A percentile compares a stretch with the other conserved stretches of the same genome.
Conservation (phyloP, 2,113 vertebrate species). For the Mobula birostris region DNA sequence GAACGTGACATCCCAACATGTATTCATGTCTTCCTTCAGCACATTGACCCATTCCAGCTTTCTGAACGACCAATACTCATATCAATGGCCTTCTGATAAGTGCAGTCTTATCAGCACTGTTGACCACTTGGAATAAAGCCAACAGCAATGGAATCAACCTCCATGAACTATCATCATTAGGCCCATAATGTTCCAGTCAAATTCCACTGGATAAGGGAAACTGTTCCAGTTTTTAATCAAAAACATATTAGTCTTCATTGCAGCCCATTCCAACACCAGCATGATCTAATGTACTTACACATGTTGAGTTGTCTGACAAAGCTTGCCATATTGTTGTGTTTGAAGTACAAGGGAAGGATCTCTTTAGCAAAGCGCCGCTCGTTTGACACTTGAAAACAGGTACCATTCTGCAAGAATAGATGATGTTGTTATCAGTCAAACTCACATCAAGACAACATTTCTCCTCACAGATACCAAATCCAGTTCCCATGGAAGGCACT, state of each 20-base stretch:
- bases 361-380: conserved; percentile 44
- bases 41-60: neutral
- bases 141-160: neutral
- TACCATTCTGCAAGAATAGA: conserved; percentile 41
- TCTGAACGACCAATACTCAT: neutral
- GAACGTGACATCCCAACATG: neutral
- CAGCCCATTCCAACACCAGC: neutral
- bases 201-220: neutral
- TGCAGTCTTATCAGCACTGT: neutral
- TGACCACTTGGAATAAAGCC: neutral
- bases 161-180: neutral
- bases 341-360: conserved; percentile 45
- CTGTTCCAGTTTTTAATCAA: neutral
- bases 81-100: neutral
- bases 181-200: neutral
- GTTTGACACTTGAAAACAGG: conserved; percentile 43
- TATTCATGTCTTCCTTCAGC: neutral
- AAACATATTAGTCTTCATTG: neutral
- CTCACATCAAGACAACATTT: neutral
- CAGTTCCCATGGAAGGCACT: neutral
- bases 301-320: conserved; percentile 47
- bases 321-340: conserved; percentile 47
- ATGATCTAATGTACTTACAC: conserved; percentile 40
- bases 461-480: neutral
- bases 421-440: neutral